Evolutionary conservation across 2,797 vertebrate species (phyloP).

Genomic region (Benthosema pterotum): DNA sequence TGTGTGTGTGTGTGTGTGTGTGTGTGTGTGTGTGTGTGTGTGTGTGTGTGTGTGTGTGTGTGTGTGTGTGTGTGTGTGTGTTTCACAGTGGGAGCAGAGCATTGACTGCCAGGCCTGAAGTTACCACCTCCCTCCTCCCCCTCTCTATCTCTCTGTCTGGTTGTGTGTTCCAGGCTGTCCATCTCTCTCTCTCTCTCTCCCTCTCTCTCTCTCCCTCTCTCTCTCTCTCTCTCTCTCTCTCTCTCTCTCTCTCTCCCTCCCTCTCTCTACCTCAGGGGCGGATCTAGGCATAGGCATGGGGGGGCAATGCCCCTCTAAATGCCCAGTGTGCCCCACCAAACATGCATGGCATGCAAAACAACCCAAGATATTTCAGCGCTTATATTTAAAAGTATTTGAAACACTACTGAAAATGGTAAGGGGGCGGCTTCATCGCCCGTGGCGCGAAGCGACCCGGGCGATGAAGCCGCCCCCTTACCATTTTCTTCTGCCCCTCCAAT

Average conservation of each 20-base stretch:
- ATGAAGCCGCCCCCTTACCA: too few relatives aligned
- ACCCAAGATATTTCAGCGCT: too few relatives aligned
- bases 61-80: constrained; percentile 36
- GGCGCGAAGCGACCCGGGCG: too few relatives aligned
- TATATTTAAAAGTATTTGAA: too few relatives aligned
- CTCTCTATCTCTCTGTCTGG: constrained; percentile 53
- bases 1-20: constrained; percentile 38
- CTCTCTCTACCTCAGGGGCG: constrained; percentile 48
- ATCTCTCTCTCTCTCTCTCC: constrained; percentile 37
- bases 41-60: constrained; percentile 28
- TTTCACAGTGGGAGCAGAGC: neutral
- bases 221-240: constrained; percentile 10
- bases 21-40: constrained; percentile 34
- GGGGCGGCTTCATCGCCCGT: too few relatives aligned
- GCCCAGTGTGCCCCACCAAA: too few relatives aligned
- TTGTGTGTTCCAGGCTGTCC: constrained; percentile 62
- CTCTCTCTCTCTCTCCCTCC: constrained; percentile 20
- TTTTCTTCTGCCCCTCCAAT: too few relatives aligned
- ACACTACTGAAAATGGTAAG: too few relatives aligned
- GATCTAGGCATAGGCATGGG: too few relatives aligned
- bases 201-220: constrained; percentile 13
- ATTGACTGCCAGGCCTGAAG: constrained; percentile 59
- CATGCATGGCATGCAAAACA: too few relatives aligned
- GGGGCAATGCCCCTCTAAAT: too few relatives aligned
- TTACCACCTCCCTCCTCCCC: constrained; percentile 49